Evolutionary conservation across 2,797 vertebrate species (phyloP).

Genomic region (Glyptemys insculpta): DNA sequence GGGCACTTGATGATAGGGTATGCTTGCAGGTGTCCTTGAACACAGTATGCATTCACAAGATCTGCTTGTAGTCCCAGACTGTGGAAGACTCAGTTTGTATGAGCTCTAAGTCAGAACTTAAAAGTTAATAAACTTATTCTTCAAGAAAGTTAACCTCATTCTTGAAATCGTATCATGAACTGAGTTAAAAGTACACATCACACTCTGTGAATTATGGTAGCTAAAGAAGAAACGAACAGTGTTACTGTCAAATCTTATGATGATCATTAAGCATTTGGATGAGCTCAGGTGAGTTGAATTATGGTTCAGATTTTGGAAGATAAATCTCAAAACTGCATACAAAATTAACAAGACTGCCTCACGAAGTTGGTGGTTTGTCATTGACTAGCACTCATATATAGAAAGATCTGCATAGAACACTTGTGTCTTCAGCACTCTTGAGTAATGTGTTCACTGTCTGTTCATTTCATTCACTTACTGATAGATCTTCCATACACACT

Average conservation of each 20-base stretch:
- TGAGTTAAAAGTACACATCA: neutral
- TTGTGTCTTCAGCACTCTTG: slow-evolving; percentile 42
- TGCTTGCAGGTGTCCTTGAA: neutral
- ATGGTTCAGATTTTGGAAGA: slow-evolving; percentile 50
- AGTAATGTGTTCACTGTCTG: slow-evolving; percentile 48
- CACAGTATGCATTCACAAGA: neutral
- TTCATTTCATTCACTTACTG: slow-evolving; percentile 9
- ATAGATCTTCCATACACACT: neutral
- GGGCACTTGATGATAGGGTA: rapidly evolving
- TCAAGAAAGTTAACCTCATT: neutral
- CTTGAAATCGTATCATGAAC: slow-evolving; percentile 24
- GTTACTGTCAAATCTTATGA: slow-evolving; percentile 63
- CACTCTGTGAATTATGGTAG: neutral
- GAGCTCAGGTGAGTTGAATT: slow-evolving; percentile 66
- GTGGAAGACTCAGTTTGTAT: neutral
- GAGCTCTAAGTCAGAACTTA: neutral
- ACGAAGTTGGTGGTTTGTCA: slow-evolving; percentile 14
- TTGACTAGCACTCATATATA: slow-evolving; percentile 2
- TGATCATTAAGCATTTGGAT: slow-evolving; percentile 63
- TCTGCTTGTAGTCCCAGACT: neutral
- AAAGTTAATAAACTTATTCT: neutral
- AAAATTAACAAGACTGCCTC: slow-evolving; percentile 61
- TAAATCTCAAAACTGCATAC: slow-evolving; percentile 49
- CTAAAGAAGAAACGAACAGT: slow-evolving; percentile 37
- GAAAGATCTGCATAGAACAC: slow-evolving; percentile 26